Percentiles rank a stretch among this genome's conserved stretches.
Evolutionary conservation across 2,113 vertebrate species (phyloP).

Genomic region (Solenodon paradoxus): DNA sequence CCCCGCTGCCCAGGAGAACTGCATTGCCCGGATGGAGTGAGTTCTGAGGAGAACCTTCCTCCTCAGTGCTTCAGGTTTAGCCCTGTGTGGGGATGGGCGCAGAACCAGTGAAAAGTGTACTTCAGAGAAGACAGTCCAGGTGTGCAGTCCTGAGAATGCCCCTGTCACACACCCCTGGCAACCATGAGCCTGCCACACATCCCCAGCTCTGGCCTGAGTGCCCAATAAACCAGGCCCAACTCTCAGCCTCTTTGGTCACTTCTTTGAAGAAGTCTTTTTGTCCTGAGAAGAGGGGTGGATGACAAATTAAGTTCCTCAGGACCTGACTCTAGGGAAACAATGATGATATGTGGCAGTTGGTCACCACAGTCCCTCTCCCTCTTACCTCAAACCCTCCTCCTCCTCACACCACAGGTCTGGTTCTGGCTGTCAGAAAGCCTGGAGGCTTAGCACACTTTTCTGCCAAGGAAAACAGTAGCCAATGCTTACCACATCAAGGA

Average conservation of each 20-base stretch:
- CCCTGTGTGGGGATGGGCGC: not conserved
- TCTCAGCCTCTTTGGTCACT: not conserved
- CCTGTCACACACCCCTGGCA: not conserved
- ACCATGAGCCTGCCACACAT: not conserved
- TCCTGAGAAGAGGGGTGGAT: not conserved
- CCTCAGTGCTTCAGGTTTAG: not conserved
- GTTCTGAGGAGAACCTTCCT: not conserved
- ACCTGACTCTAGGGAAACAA: not conserved
- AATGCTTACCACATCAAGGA: not conserved
- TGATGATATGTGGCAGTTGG: not conserved
- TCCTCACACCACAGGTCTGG: not conserved
- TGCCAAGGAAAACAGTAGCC: not conserved
- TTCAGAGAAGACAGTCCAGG: not conserved
- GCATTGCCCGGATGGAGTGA: not conserved
- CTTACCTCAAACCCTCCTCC: not conserved
- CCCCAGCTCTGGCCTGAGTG: not conserved
- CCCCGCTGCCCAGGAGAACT: not conserved
- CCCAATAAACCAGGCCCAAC: not conserved
- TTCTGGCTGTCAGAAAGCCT: not conserved
- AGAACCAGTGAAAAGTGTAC: not conserved
- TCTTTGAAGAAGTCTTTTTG: not conserved
- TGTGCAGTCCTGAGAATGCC: rapidly evolving
- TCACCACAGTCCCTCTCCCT: not conserved
- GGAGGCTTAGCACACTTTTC: not conserved
- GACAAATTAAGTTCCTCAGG: not conserved